A percentile compares a stretch with the other conserved stretches of the same genome.
Evolutionary conservation across 92 coral and sea anemone species (phyloP).

Genomic region (Porites cylindrica): DNA sequence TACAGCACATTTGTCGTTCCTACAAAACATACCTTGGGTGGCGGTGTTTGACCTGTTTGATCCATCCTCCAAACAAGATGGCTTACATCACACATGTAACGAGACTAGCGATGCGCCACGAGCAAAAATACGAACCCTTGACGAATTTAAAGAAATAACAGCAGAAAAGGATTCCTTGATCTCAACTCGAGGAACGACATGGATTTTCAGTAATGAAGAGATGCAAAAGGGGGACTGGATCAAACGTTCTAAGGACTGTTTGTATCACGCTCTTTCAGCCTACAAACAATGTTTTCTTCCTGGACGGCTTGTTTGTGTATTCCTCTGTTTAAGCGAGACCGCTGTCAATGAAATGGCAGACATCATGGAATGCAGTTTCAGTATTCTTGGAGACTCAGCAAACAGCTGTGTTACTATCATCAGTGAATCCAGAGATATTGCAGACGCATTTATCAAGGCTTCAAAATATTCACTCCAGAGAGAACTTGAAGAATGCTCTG

Average conservation of each 20-base stretch:
- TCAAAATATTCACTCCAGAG: conserved; percentile 25
- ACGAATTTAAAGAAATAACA: conserved; percentile 57
- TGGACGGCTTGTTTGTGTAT: conserved; percentile 63
- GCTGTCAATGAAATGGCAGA: conserved; percentile 64
- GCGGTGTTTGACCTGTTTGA: conserved; percentile 75
- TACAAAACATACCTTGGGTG: conserved; percentile 69
- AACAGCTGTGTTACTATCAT: conserved; percentile 56
- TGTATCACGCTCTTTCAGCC: conserved; percentile 62
- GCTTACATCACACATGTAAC: conserved; percentile 61
- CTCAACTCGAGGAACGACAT: conserved; percentile 71
- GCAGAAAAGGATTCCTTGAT: conserved; percentile 6
- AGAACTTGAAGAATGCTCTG: conserved; percentile 52
- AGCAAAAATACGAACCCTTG: conserved; percentile 49
- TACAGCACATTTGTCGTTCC: conserved; percentile 51
- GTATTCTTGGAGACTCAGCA: conserved; percentile 66
- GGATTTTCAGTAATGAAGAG: conserved; percentile 56
- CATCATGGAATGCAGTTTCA: conserved; percentile 65
- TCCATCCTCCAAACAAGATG: conserved; percentile 46
- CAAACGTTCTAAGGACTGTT: conserved; percentile 56
- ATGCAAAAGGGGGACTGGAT: conserved; percentile 77
- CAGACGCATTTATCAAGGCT: conserved; percentile 33
- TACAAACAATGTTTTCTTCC: conserved; percentile 49
- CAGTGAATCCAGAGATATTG: conserved; percentile 40
- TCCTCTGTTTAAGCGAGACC: conserved; percentile 48
- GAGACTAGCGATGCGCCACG: conserved; percentile 70